Evolutionary conservation across 92 coral and sea anemone genomes (phyloP), one percentile per base, ranked within the genome.

Genomic region (Paragorgia papillata): DNA sequence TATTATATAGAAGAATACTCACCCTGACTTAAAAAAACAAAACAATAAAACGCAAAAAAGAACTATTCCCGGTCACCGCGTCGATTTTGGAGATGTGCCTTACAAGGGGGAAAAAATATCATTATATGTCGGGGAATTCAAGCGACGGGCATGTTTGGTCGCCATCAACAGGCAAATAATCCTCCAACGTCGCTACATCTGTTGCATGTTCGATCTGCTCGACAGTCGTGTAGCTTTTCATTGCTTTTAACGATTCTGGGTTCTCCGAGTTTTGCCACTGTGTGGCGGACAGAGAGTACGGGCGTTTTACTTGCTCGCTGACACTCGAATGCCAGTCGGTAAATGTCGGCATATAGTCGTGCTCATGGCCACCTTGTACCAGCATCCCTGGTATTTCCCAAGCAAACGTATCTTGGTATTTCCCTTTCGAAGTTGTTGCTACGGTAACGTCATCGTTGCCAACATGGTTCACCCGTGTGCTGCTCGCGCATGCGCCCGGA

Each of bases 111-210:
- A n/a, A n/a, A n/a, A n/a, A n/a, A n/a, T n/a, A n/a, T n/a, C n/a
- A 37, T 46, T 75, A 91, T 58, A 95, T 91, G 54, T 85, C 99
- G 8, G 99, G 89, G 79, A 95, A 95, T 66, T 95, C 99, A 26
- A 95, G 83, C 0, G 99, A 95, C 2, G 99, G 99, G 25, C 99
- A 95, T 0, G 99, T 95, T 65, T 95, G 99, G 57, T 95, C 99
- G 7, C 97, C 97, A 39, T 95, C 99, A 30, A 91, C 84, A 5
- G 96, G 95, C 34, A 95, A 70, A 39, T 95, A 95, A 28, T 95
- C 99, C 17, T 95, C 99, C 68, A 95, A 89, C 2, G 99, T 86
- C 1, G 97, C 96, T n/a, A 58, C 64, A 34, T 71, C 78, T 22
- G 24, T 71, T 71, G 50, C 33, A 26, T 46, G 50, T 0, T 53